A percentile compares a stretch with the other conserved stretches of the same genome.
Conservation (phyloP, 1,140 invertebrate species). For the Notospermus geniculatus region DNA sequence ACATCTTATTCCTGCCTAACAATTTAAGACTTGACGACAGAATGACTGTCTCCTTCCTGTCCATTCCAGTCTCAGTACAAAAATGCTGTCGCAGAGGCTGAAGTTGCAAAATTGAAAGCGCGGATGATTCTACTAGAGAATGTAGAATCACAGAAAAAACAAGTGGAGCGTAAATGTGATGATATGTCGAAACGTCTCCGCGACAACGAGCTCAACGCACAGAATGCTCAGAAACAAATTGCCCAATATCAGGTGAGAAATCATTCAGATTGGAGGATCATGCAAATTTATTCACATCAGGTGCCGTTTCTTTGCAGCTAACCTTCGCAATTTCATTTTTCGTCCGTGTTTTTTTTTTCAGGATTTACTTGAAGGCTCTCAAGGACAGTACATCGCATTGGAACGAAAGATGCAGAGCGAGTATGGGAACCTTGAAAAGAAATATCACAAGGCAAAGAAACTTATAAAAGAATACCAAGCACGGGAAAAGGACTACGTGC, state of each 20-base stretch:
- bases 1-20: too few species aligned
- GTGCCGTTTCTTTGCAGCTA: too few species aligned
- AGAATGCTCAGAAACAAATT: constrained; percentile 40
- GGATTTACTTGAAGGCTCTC: constrained; percentile 52
- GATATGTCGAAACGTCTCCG: constrained; percentile 68
- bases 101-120: constrained; percentile 68
- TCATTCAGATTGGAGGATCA: too few species aligned
- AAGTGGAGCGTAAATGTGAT: constrained; percentile 71
- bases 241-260: constrained; percentile 45
- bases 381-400: constrained; percentile 48
- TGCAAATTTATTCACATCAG: too few species aligned
- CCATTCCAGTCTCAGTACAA: constrained; percentile 56
- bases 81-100: constrained; percentile 64
- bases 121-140: constrained; percentile 80
- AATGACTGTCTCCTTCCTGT: constrained; percentile 5
- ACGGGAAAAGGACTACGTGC: constrained; percentile 69
- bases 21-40: too few species aligned
- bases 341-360: constrained; percentile 27
- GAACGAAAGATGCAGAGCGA: constrained; percentile 63
- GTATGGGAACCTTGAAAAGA: constrained; percentile 77
- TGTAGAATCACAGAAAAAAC: constrained; percentile 67
- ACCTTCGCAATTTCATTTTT: too few species aligned
- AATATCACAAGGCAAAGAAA: constrained; percentile 84
- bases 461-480: constrained; percentile 78
- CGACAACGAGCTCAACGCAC: constrained; percentile 64